Evolutionary conservation across 1,140 invertebrate species (phyloP), one percentile per base, ranked within the genome.

Genomic region (Bombus waltoni): DNA sequence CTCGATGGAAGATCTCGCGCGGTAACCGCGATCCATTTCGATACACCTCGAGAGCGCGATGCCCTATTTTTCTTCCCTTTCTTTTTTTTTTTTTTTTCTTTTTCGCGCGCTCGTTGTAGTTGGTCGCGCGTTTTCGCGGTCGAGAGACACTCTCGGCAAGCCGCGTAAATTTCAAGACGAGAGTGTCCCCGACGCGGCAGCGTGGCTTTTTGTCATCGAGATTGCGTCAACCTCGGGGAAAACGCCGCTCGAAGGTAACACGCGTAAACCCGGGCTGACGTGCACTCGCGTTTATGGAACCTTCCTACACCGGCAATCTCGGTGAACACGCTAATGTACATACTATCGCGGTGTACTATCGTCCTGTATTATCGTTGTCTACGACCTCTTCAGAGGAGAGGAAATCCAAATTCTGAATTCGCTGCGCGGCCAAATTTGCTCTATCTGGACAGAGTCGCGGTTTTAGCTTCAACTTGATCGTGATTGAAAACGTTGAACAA

Each of bases 181-280:
- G 62, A 62, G n/a, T 66, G 62, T 66, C 59, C n/a, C 62, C 28
- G n/a, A 32, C 62, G n/a, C 62, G 59, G 40, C 25, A 9, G 42
- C 77, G n/a, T 44, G 25, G 78, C 66, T 70, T 71, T 57, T 80
- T 53, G 35, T 71, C 44, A 10, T 38, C 66, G 78, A 80, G 78
- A 53, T 53, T 22, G 47, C 47, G 47, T 53, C 47, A 53, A 53
- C 47, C 47, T 53, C 47, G 47, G 47, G 47, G 47, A 53, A 53
- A 53, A 53, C 47, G 47, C 47, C 18, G 18, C 47, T 53, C 47
- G 47, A 53, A 53, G 47, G 65, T 44, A 44, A 40, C 76, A 32
- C 62, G 38, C 68, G 72, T 74, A 74, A 47, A 74, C 11, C n/a
- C 42, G 22, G 2, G 42, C 10, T 44, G 28, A 74, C 72, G 72